Evolutionary conservation across 2,797 vertebrate genomes (phyloP).

Genomic region (Trachurus trachurus): DNA sequence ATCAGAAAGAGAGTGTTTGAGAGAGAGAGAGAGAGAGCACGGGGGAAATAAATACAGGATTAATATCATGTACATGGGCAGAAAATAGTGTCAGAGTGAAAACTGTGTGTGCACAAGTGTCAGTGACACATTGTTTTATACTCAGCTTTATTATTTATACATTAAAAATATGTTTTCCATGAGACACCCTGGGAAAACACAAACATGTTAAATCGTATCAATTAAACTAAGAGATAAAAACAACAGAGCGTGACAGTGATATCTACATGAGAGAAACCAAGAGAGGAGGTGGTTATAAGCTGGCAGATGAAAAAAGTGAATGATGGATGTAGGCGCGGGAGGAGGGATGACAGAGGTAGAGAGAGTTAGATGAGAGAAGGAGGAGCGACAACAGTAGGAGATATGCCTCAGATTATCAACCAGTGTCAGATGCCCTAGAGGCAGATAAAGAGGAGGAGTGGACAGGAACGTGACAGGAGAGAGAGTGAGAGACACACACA

Average conservation of each 20-base stretch:
- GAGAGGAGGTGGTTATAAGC: neutral
- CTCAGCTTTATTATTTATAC: neutral
- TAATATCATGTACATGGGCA: constrained; percentile 59
- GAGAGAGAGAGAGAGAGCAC: neutral
- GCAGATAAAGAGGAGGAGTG: constrained; percentile 69
- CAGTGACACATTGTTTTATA: constrained; percentile 16
- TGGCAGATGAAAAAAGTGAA: constrained; percentile 42
- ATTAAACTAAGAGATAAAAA: neutral
- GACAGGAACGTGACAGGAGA: constrained; percentile 48
- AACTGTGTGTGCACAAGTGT: constrained; percentile 4
- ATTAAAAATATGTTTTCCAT: neutral
- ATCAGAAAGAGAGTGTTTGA: constrained; percentile 40
- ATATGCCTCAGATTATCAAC: constrained; percentile 78
- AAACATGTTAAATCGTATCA: neutral
- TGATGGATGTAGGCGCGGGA: constrained; percentile 53
- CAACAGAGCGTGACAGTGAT: neutral
- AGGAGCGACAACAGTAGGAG: constrained; percentile 71
- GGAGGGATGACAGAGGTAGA: constrained; percentile 48
- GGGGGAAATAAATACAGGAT: constrained; percentile 65
- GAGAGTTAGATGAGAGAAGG: constrained; percentile 67
- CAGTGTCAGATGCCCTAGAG: constrained; percentile 71
- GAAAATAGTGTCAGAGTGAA: constrained; percentile 44
- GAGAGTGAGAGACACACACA: constrained; percentile 2
- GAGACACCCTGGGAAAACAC: neutral
- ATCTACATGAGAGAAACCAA: constrained; percentile 5